Base-by-base conservation (phyloP, 35 echinoderm and acorn worm species). In the Strongylocentrotus purpuratus region DNA sequence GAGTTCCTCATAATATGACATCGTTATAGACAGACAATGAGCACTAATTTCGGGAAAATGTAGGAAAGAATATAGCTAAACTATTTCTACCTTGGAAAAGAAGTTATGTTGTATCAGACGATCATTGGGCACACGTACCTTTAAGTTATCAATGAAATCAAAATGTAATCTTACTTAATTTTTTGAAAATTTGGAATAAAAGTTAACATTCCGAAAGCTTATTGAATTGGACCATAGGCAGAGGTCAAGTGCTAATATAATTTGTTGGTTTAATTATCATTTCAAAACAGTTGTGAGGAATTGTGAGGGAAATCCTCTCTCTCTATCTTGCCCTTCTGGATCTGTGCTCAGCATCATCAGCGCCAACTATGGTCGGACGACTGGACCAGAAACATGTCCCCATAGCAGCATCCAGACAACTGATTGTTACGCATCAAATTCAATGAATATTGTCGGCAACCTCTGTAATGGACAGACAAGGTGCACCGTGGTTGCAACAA, bases 401-500 rank as follows among this genome's bases (percentile, higher is more conserved):
- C 12, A 55, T 94, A 12, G 11, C 4, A 55, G 28, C 46, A 94
- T 48, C 31, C 15, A 0, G 2, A 59, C 14, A 5, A 94, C 46
- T 5, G 14, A 22, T 14, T 61, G 46, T n/a, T 48, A 45, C 20
- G 87, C 87, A 46, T 17, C 12, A 15, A 33, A 32, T 48, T 55
- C 85, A 46, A 5, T 88, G 13, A 32, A 50, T 32, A 86, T 89
- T 25, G 94, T 89, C 18, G 88, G 86, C 14, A 58, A 48, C 31
- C 85, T 55, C 33, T 95, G 95, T 61, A 48, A 93, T 13, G 88
- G 55, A 15, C 48, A 95, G 46, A 61, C 31, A 33, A 47, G 95
- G n/a, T 95, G 95, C 61, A 71, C 31, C 60, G 22, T 95, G 28
- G 22, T 10, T 14, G 95, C 95, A 15, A 48, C 6, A 31, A 95